phyloP scores from a whole-genome alignment of 2,888 invertebrate genomes.

The Amblyjoppa proteus region DNA sequence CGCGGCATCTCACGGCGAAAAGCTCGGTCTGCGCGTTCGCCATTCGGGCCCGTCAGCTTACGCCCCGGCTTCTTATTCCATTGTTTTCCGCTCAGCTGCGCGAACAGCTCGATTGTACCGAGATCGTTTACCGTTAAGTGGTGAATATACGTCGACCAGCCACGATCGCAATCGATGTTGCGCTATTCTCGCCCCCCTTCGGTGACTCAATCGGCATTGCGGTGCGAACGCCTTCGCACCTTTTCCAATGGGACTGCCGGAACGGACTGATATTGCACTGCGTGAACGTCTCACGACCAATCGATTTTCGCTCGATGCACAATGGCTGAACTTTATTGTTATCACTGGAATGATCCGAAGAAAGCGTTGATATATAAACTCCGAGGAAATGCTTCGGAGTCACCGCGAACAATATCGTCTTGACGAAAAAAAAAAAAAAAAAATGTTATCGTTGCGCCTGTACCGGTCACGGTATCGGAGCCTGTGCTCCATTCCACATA shows the following conservation, averaged over 20 bases:
- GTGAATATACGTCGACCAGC: slow-evolving; percentile 22
- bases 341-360: background rate
- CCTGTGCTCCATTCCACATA: no score
- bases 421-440: no score
- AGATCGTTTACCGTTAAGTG: slow-evolving; percentile 35
- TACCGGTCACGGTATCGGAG: background rate
- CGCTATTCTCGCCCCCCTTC: slow-evolving; percentile 15
- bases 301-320: slow-evolving; percentile 16
- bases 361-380: slow-evolving; percentile 16
- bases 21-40: background rate
- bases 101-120: background rate
- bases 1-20: slow-evolving; percentile 60
- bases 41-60: background rate
- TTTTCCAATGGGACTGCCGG: slow-evolving; percentile 5
- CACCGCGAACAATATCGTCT: background rate
- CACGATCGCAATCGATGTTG: slow-evolving; percentile 36
- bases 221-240: slow-evolving; percentile 29
- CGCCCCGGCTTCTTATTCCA: slow-evolving; percentile 34
- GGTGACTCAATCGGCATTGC: slow-evolving; percentile 40
- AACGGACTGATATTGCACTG: background rate
- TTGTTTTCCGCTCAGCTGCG: slow-evolving; percentile 15
- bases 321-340: slow-evolving; percentile 29
- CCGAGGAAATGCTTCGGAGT: background rate
- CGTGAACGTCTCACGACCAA: slow-evolving; percentile 1
- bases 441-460: background rate